Evolutionary conservation across 2,797 vertebrate genomes (phyloP), one percentile per base, ranked within the genome.

Genomic region (Pristis pectinata): DNA sequence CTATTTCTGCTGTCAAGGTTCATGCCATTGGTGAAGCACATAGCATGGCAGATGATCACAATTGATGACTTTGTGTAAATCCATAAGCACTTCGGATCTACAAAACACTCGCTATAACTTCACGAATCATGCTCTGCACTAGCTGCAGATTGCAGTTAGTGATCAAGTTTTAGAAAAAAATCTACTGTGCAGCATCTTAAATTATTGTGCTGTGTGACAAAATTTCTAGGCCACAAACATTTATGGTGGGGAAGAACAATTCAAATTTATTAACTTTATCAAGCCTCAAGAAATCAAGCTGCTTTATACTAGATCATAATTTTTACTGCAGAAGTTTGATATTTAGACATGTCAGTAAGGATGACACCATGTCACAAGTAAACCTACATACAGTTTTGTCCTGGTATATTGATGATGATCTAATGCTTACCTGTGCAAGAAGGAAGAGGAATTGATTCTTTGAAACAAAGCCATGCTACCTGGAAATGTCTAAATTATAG

Each of bases 241-340:
- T n/a, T 85, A 92, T 37, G 49, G 37, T 67, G 61, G 22, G 8
- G n/a, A 41, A 92, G 64, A 67, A 11, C 41, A 19, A 91, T 64
- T 91, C 34, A n/a, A 91, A 59, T 37, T 64, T 9, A 64, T 59
- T 34, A 37, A 61, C 13, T 3, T 34, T 9, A 56, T 64, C 59
- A 92, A 67, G 34, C n/a, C 7, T 92, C 34, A n/a, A 89, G 89
- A 61, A n/a, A n/a, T 89, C 56, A 41, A 92, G 59, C n/a, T 91
- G 34, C 59, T 87, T 87, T 64, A 91, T n/a, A 92, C 17, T 27
- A 19, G 89, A 4, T 30, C 1, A 34, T 92, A 67, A 67, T 37
- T 92, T 61, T 37, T 8, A 67, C 17, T 92, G 41, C n/a, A 41
- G 59, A 34, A 87, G 10, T 30, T 5, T 87, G 53, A n/a, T 30